phyloP scores from a whole-genome alignment of 2,113 vertebrate species.

The Tragelaphus imberbis region DNA sequence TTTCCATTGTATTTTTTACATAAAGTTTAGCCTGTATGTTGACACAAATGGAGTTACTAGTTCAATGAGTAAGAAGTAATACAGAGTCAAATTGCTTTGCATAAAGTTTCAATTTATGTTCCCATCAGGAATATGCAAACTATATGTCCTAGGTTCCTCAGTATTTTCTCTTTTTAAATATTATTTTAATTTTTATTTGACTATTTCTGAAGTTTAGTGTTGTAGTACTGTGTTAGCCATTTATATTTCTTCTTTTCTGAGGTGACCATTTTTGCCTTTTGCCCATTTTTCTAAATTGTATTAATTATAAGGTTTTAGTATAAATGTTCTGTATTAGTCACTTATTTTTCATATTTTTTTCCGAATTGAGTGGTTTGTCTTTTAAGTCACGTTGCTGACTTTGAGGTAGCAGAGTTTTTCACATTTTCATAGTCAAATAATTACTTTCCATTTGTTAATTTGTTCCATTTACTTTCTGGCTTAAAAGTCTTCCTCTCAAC shows the following conservation, averaged over 20 bases:
- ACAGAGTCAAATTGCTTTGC: background rate
- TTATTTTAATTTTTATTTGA: constrained; percentile 24
- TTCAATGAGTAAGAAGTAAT: background rate
- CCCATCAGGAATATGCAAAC: background rate
- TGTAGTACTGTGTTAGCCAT: background rate
- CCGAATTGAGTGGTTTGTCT: background rate
- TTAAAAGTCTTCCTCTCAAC: background rate
- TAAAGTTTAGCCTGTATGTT: background rate
- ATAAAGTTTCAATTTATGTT: background rate
- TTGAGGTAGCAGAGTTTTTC: background rate
- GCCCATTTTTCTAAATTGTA: background rate
- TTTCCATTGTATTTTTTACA: background rate
- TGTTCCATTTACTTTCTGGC: background rate
- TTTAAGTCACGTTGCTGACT: background rate
- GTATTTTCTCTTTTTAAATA: background rate
- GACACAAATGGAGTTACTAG: background rate
- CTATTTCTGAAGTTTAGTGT: background rate
- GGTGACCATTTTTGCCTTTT: background rate
- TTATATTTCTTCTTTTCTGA: background rate
- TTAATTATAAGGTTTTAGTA: background rate
- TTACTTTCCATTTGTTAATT: constrained; percentile 4
- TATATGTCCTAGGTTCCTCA: background rate
- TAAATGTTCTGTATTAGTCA: background rate
- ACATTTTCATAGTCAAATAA: background rate
- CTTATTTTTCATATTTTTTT: constrained; percentile 7